Base-by-base conservation (phyloP, 1,140 invertebrate species). In the Brachionus calyciflorus region DNA sequence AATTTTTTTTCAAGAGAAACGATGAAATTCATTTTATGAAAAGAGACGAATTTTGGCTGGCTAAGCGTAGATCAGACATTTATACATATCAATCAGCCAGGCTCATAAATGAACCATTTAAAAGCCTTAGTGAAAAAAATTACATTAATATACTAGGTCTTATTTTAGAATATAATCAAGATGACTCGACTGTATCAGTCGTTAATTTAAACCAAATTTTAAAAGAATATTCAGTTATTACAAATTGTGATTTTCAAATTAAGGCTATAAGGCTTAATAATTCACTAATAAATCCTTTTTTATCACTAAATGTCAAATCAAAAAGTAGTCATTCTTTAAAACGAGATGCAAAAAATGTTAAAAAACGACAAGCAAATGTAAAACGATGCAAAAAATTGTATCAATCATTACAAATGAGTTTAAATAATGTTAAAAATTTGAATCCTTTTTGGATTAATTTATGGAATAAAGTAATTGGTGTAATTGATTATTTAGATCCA, bases 31-130 rank as follows among this genome's bases (percentile, higher is more conserved):
- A 73, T 46, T 73, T 73, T 21, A 73, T 73, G 46, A 73, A 51
- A 41, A 30, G 69, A 49, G 48, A 73, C 48, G 69, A 73, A 19
- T 73, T 73, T 51, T 73, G 69, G 69, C 26, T 73, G 19, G 51
- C 69, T 12, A 73, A 55, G 24, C 21, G 37, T 51, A 73, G 51
- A 46, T 6, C 28, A 12, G 30, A 51, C 0, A 73, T 55, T 40
- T 73, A 73, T 17, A 73, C 69, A 6, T 73, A 73, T 26, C 69
- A 73, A 33, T 73, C 69, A 37, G 69, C 51, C 12, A 7, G 46
- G 17, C n/a, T 51, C 1, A 12, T 73, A n/a, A 55, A 49, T 24
- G 46, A 73, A n/a, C 69, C 46, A 6, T 55, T 73, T 37, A 55
- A 49, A 19, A 49, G 51, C 21, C 1, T 10, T 19, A 19, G 41